Conservation (phyloP, 2,797 vertebrate genomes). For the Amblyraja radiata region DNA sequence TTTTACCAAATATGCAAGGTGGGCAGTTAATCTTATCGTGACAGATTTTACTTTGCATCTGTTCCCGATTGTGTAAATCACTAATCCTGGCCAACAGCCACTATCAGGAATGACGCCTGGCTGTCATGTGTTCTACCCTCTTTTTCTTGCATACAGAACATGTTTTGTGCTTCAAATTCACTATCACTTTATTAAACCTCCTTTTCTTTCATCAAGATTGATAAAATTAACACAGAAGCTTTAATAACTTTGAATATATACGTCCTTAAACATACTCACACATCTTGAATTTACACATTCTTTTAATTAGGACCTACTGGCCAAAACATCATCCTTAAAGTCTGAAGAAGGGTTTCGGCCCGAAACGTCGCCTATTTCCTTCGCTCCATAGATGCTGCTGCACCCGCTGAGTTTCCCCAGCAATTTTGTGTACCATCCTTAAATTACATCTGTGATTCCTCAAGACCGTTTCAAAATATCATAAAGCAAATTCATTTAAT, state of each 20-base stretch:
- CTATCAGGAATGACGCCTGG: neutral
- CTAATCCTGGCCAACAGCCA: too few species aligned
- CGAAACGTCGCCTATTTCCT: too few species aligned
- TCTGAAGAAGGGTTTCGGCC: too few species aligned
- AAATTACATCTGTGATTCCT: neutral
- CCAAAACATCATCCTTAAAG: neutral
- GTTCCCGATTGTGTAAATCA: neutral
- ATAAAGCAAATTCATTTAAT: neutral
- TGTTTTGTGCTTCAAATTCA: neutral
- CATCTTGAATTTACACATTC: neutral
- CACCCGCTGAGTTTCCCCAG: too few species aligned
- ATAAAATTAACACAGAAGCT: neutral
- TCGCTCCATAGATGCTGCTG: too few species aligned
- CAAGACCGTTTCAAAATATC: neutral
- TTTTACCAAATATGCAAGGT: neutral
- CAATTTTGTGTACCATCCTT: too few species aligned
- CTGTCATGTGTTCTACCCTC: neutral
- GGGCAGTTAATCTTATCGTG: neutral
- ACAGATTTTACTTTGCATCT: neutral
- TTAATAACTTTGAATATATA: neutral
- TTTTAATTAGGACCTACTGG: neutral
- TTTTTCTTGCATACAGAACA: neutral
- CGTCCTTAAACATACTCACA: neutral
- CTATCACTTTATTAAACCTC: neutral
- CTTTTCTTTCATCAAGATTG: neutral